Conservation (phyloP, 2,113 vertebrate species). For the Lampris incognitus region DNA sequence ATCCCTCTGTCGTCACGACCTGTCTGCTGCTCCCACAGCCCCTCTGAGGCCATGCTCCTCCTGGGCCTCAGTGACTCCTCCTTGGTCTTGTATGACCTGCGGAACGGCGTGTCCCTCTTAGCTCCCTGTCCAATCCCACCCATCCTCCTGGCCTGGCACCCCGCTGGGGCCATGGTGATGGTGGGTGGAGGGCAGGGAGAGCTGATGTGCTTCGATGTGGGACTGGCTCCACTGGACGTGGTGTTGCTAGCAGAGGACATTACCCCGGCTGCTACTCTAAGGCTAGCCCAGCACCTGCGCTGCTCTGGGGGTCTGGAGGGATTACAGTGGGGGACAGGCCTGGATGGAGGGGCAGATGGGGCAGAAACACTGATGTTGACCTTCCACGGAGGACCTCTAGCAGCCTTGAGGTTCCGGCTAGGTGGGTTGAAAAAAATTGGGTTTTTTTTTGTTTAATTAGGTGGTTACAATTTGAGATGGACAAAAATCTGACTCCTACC, state of each 20-base stretch:
- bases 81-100: constrained; percentile 87
- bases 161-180: constrained; percentile 85
- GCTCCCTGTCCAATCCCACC: constrained; percentile 85
- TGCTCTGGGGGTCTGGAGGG: constrained; percentile 84
- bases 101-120: constrained; percentile 81
- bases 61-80: constrained; percentile 92
- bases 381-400: constrained; percentile 90
- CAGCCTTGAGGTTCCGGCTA: constrained; percentile 87
- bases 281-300: constrained; percentile 83
- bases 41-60: constrained; percentile 84
- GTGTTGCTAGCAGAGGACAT: constrained; percentile 88
- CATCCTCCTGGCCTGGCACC: constrained; percentile 88
- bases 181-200: constrained; percentile 90
- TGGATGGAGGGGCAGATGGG: constrained; percentile 64
- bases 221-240: constrained; percentile 87
- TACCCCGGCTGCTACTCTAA: constrained; percentile 81
- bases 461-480: not conserved
- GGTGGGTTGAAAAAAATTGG: constrained; percentile 80
- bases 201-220: constrained; percentile 91
- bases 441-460: too few species aligned
- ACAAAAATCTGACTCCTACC: too few species aligned
- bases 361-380: constrained; percentile 82
- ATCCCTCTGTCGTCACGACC: constrained; percentile 85
- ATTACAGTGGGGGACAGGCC: constrained; percentile 84
- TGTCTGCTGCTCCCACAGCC: constrained; percentile 86